A percentile compares a stretch with the other conserved stretches of the same genome.
Conservation (phyloP, 1,140 invertebrate species). For the Danaus melanippus region DNA sequence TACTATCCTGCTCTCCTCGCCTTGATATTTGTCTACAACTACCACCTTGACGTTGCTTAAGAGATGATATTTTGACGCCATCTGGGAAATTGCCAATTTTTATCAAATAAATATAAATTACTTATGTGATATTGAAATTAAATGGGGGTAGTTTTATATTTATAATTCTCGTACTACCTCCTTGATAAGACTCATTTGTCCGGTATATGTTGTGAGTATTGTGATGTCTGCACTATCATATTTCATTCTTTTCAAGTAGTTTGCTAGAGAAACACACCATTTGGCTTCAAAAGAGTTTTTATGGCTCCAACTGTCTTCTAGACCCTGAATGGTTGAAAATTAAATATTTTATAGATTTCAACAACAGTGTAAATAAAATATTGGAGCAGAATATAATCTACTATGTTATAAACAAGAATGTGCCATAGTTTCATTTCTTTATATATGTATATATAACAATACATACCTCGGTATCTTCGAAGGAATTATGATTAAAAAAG, state of each 20-base stretch:
- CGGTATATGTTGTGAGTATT: conserved; percentile 78
- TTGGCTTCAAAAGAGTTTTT: conserved; percentile 76
- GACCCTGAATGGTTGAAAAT: conserved; percentile 38
- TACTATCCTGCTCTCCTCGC: conserved; percentile 88
- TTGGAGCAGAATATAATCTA: too few species aligned
- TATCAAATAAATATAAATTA: too few species aligned
- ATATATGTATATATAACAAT: not conserved
- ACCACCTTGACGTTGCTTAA: conserved; percentile 65
- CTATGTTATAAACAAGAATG: too few species aligned
- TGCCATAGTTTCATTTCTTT: too few species aligned
- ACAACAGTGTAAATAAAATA: not conserved
- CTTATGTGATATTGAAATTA: too few species aligned
- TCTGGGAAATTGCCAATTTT: conserved; percentile 20
- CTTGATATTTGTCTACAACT: conserved; percentile 88
- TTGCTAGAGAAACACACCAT: conserved; percentile 73
- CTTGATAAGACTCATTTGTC: conserved; percentile 63
- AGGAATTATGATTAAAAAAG: conserved; percentile 74
- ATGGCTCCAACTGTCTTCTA: conserved; percentile 73
- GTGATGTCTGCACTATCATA: conserved; percentile 76
- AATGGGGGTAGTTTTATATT: too few species aligned
- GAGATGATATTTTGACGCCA: conserved; percentile 32
- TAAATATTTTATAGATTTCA: not conserved
- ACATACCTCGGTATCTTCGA: conserved; percentile 66
- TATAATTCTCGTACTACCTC: conserved; percentile 27
- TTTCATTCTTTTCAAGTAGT: conserved; percentile 74